A percentile compares a stretch with the other conserved stretches of the same genome.
These are phyloP conservation scores for Corythornis vintsioides DNA, from an alignment of 2,113 vertebrate genomes.

Conservation along the genomic window DNA sequence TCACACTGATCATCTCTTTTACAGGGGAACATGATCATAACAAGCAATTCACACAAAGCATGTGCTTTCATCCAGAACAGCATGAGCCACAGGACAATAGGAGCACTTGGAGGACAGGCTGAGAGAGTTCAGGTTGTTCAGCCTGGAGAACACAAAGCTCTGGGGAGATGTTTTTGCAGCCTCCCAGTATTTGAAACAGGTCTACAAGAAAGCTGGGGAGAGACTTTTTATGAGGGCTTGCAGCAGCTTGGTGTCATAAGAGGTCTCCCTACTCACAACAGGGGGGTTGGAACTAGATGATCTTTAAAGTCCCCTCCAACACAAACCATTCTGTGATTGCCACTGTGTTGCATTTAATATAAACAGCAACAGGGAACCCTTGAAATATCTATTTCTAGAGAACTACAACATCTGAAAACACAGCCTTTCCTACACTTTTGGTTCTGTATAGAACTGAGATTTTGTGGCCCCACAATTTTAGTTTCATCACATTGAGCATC, in stretches of 20 bases:
- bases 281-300: neutral
- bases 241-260: neutral
- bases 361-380: neutral
- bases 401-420: neutral
- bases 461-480: neutral
- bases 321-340: neutral
- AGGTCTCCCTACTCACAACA: neutral
- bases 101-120: neutral
- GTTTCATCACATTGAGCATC: neutral
- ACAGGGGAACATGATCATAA: neutral
- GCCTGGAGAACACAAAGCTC: neutral
- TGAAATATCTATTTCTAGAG: neutral
- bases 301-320: neutral
- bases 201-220: neutral
- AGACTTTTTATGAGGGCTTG: neutral
- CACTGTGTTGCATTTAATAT: neutral
- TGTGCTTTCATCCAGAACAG: neutral
- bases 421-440: neutral
- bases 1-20: too few species aligned
- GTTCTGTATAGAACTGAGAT: neutral
- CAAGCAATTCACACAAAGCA: neutral
- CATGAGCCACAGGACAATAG: neutral
- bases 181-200: neutral
- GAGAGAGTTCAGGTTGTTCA: neutral
- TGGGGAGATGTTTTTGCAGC: neutral